phyloP scores from a whole-genome alignment of 2,797 vertebrate genomes.

The Harpagifer antarcticus region DNA sequence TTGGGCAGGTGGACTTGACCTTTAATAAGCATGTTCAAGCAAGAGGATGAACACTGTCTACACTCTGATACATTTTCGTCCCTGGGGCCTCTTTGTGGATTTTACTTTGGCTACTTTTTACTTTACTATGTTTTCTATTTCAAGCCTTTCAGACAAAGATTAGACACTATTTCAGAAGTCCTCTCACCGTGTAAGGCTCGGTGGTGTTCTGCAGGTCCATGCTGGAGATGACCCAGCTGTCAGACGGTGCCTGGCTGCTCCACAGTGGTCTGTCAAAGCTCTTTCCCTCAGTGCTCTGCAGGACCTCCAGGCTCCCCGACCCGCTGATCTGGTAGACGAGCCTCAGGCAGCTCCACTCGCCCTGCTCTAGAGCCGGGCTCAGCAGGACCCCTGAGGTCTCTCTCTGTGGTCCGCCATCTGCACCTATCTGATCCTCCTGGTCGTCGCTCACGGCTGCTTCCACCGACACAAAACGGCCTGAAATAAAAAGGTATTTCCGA shows the following conservation, averaged over 20 bases:
- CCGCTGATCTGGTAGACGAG: conserved; percentile 91
- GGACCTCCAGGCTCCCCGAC: conserved; percentile 85
- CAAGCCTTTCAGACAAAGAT: background rate
- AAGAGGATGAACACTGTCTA: background rate
- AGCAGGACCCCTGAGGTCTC: conserved; percentile 86
- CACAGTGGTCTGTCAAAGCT: conserved; percentile 92
- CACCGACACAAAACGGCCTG: conserved; percentile 91
- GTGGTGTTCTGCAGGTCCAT: conserved; percentile 90
- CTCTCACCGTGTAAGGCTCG: conserved; percentile 88
- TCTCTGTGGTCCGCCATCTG: conserved; percentile 4
- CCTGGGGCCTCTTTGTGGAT: too few species aligned
- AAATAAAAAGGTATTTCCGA: conserved; percentile 8
- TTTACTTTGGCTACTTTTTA: too few species aligned
- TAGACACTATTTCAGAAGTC: background rate
- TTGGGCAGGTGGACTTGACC: background rate
- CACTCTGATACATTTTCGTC: too few species aligned
- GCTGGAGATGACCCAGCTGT: conserved; percentile 94
- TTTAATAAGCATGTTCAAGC: background rate
- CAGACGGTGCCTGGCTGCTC: conserved; percentile 88
- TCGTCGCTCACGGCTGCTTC: conserved; percentile 70
- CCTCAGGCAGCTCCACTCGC: conserved; percentile 94
- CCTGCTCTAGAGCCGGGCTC: conserved; percentile 87
- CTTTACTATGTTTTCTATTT: too few species aligned
- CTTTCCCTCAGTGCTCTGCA: conserved; percentile 86
- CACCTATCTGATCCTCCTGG: background rate